Evolutionary conservation across 2,888 invertebrate genomes (phyloP), one percentile per base, ranked within the genome.

Genomic region (Aelia acuminata): DNA sequence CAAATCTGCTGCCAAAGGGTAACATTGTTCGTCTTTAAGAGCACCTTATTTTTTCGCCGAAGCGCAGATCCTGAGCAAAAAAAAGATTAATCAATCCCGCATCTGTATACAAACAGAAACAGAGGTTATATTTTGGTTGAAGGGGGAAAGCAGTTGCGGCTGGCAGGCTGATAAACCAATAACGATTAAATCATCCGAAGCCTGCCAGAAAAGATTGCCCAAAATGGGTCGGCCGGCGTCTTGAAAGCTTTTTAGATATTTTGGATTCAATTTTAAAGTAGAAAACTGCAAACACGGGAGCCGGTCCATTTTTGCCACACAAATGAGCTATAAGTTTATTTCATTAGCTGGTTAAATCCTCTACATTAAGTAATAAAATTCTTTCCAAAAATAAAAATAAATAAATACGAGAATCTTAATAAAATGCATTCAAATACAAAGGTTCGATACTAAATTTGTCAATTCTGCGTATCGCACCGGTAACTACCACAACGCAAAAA

Each of bases 51-150:
- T 35, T 26, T 31, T 35, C 22, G 31, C 2, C 63, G 63, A 35
- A 35, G 22, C 26, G 57, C 26, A 70, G 35, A 15, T 31, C 35
- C 63, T 70, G 18, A 13, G 15, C 31, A 70, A 35, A 31, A 35
- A 31, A 26, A 70, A 31, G 31, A 70, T 35, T 70, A 70, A 70
- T 70, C 63, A 70, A 70, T 35, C 35, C 5, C 3, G 1, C 7
- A 70, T 70, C 18, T 31, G 31, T 70, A 70, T 8, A 70, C 31
- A 70, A 18, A 70, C 63, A 35, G 63, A 70, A 31, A 70, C 35
- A 70, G n/a, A n/a, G 63, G 31, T 70, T 70, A 70, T 70, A 70
- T 70, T 70, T 70, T 31, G 63, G 63, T 70, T 70, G 31, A n/a
- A n/a, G 35, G 63, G n/a, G 13, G 26, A 57, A 70, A 31, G 18